A percentile compares a stretch with the other conserved stretches of the same genome.
Evolutionary conservation across 2,113 vertebrate genomes (phyloP).

Genomic region (Zosterops pallidus): DNA sequence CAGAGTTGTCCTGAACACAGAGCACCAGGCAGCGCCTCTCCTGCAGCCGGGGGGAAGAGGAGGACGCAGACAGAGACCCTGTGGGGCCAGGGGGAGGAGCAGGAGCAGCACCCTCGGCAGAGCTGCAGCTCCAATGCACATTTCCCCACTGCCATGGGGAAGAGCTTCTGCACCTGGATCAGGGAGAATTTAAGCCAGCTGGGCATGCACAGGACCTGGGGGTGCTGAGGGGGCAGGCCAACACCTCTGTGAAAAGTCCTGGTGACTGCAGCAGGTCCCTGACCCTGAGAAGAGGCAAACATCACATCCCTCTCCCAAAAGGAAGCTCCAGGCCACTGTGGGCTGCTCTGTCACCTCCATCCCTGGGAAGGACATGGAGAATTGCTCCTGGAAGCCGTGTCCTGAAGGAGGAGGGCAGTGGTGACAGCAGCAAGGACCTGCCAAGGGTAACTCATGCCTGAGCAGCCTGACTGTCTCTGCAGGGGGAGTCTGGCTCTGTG

Average conservation of each 20-base stretch:
- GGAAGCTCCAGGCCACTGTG: neutral
- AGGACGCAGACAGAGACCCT: neutral
- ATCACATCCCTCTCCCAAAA: neutral
- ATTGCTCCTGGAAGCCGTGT: neutral
- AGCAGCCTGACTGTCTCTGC: neutral
- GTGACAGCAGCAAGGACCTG: neutral
- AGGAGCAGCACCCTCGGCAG: neutral
- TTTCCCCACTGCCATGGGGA: neutral
- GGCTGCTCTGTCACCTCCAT: neutral
- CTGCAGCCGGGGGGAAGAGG: neutral
- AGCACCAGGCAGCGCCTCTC: neutral
- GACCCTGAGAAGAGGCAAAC: neutral
- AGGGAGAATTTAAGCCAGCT: neutral
- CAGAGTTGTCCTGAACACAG: fast-evolving
- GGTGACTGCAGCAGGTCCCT: neutral
- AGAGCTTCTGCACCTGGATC: neutral
- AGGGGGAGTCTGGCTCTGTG: neutral
- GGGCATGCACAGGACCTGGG: too few relatives aligned
- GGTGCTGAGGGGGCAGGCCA: neutral
- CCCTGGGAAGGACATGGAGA: neutral
- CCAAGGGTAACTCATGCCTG: neutral
- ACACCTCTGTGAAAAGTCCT: neutral
- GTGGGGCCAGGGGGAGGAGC: neutral
- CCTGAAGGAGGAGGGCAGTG: neutral
- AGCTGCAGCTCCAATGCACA: neutral